These are phyloP conservation scores for Rhopalosiphum padi DNA, from an alignment of 1,140 invertebrate genomes.

Conservation along the genomic window DNA sequence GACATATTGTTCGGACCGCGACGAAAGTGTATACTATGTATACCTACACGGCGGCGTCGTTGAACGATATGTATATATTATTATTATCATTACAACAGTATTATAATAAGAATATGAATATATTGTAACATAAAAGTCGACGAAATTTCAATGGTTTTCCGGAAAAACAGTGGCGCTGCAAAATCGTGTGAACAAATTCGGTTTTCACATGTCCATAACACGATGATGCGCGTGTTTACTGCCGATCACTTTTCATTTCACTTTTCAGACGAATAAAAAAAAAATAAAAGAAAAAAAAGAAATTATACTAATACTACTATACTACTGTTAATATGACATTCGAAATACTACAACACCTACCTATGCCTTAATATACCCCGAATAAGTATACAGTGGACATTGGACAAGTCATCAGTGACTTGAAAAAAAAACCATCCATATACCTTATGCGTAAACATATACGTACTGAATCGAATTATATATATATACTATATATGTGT, in stretches of 20 bases:
- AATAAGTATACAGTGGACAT: neutral
- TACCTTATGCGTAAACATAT: neutral
- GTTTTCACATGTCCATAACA: neutral
- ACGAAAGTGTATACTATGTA: neutral
- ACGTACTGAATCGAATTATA: neutral
- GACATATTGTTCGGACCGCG: slow-evolving; percentile 18
- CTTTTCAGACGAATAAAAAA: neutral
- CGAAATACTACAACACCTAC: neutral
- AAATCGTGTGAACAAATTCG: neutral
- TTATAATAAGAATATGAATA: neutral
- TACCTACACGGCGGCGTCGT: neutral
- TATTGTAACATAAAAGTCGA: neutral
- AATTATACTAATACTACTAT: neutral
- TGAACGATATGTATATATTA: neutral
- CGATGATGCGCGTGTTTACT: slow-evolving; percentile 5
- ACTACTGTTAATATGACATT: neutral
- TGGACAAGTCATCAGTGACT: neutral
- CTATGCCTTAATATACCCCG: neutral
- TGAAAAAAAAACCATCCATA: neutral
- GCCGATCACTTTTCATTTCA: slow-evolving; percentile 53
- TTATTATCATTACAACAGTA: neutral
- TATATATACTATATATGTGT: neutral
- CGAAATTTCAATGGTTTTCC: slow-evolving; percentile 13
- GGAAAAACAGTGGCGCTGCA: slow-evolving; percentile 9
- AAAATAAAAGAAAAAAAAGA: neutral